Evolutionary conservation across 2,797 vertebrate species (phyloP).

Genomic region (Macrochelys suwanniensis): DNA sequence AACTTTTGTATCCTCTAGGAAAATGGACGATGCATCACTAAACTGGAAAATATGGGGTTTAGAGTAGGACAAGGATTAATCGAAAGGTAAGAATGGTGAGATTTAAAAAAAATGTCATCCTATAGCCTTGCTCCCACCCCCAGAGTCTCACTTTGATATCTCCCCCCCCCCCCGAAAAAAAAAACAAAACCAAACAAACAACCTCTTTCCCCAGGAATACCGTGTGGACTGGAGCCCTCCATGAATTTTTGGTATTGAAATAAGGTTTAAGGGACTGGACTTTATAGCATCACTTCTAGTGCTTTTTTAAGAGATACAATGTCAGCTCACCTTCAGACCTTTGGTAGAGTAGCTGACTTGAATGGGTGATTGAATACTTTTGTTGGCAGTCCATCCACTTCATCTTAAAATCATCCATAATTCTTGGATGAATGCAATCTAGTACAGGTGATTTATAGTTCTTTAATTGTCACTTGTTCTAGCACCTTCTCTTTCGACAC

Average conservation of each 20-base stretch:
- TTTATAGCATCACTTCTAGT: background rate
- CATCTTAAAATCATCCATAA: background rate
- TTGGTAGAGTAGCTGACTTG: background rate
- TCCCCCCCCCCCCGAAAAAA: fast-evolving
- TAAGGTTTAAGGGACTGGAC: background rate
- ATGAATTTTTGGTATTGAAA: background rate
- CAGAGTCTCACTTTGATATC: background rate
- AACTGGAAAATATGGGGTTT: constrained; percentile 95
- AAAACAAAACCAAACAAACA: no score
- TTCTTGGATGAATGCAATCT: background rate
- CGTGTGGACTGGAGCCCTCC: background rate
- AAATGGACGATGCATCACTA: constrained; percentile 92
- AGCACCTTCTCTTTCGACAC: background rate
- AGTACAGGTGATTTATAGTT: background rate
- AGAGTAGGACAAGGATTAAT: constrained; percentile 94
- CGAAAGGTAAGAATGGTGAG: constrained; percentile 87
- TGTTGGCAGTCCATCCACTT: background rate
- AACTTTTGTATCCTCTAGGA: constrained; percentile 84
- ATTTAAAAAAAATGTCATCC: constrained; percentile 5
- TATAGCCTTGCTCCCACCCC: background rate
- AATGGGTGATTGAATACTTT: background rate
- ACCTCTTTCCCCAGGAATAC: background rate
- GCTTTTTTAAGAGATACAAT: background rate
- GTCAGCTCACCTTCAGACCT: background rate
- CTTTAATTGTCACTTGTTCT: background rate